Conservation (phyloP, 2,797 vertebrate species). For the Ispidina lecontei region DNA sequence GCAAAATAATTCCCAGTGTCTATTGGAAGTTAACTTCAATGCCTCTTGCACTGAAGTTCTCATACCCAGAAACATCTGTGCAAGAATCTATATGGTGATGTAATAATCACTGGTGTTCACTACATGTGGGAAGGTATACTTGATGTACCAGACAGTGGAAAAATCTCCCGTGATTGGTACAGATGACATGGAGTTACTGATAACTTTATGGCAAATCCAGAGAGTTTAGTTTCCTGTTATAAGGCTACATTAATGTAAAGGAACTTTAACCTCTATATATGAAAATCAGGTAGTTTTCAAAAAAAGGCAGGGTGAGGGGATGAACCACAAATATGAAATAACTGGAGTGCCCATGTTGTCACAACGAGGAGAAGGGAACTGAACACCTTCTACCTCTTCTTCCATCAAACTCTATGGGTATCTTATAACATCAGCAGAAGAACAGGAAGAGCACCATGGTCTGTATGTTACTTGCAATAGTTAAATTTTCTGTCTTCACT, state of each 20-base stretch:
- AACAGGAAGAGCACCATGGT: background rate
- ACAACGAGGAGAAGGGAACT: background rate
- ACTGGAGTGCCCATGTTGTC: background rate
- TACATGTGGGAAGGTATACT: background rate
- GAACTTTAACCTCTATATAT: background rate
- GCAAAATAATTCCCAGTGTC: background rate
- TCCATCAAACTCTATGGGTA: background rate
- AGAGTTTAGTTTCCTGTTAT: background rate
- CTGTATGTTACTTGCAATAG: accelerated
- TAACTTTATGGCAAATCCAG: background rate
- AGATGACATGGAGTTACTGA: background rate
- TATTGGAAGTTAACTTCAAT: no score
- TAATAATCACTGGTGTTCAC: background rate
- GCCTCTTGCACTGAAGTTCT: background rate
- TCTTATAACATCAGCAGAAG: background rate
- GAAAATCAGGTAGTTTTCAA: background rate
- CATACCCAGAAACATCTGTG: background rate
- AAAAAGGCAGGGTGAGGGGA: background rate
- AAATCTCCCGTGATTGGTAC: background rate
- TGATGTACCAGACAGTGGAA: accelerated
- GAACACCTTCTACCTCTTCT: background rate
- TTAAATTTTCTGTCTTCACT: background rate
- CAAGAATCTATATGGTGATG: background rate
- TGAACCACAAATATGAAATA: background rate
- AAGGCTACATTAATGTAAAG: background rate